Evolutionary conservation across 2,888 invertebrate genomes (phyloP).

Genomic region (Sinhomidia bicolor): DNA sequence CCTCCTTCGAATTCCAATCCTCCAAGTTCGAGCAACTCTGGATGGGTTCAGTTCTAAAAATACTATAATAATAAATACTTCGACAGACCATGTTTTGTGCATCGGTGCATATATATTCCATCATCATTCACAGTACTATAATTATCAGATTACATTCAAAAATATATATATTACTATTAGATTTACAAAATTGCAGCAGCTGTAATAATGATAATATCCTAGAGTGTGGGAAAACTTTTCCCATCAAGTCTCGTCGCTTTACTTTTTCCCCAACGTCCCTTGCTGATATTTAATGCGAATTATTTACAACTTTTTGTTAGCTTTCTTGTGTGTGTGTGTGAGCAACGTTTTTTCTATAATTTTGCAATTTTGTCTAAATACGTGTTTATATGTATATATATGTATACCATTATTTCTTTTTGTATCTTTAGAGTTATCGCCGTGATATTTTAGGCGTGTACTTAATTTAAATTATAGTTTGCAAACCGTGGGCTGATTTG

Average conservation of each 20-base stretch:
- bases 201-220: background rate
- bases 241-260: too few species aligned
- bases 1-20: slow-evolving; percentile 65
- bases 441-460: slow-evolving; percentile 43
- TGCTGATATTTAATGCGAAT: slow-evolving; percentile 31
- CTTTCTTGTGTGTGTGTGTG: background rate
- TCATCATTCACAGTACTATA: slow-evolving; percentile 43
- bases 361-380: background rate
- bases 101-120: slow-evolving; percentile 25
- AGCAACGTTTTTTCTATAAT: slow-evolving; percentile 34
- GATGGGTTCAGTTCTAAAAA: slow-evolving; percentile 81
- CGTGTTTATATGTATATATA: background rate
- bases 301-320: slow-evolving; percentile 35
- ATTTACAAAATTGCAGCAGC: background rate
- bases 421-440: background rate
- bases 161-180: slow-evolving; percentile 15
- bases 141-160: slow-evolving; percentile 18
- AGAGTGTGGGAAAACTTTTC: background rate
- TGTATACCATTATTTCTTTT: background rate
- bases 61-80: background rate
- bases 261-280: background rate
- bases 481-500: slow-evolving; percentile 51
- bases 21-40: slow-evolving; percentile 76
- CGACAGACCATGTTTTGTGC: slow-evolving; percentile 6
- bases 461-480: slow-evolving; percentile 40